Percentiles rank a stretch among this genome's conserved stretches.
phyloP scores from a whole-genome alignment of 2,888 invertebrate species.

The Leptinotarsa peninsularis region DNA sequence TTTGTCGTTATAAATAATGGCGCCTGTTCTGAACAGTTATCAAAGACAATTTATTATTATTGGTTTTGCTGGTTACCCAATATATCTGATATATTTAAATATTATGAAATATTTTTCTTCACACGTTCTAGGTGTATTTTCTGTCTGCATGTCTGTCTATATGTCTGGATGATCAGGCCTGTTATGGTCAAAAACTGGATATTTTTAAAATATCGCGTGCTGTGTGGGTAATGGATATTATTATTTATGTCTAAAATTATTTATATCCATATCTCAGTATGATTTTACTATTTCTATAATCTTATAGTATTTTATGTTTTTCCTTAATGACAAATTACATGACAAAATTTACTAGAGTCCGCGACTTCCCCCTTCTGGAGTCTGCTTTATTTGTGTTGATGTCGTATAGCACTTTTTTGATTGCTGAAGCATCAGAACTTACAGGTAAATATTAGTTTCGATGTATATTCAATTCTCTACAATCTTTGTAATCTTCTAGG shows the following conservation, averaged over 20 bases:
- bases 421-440: slow-evolving; percentile 95
- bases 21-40: too few relatives aligned
- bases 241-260: neutral
- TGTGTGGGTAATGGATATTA: too few relatives aligned
- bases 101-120: too few relatives aligned
- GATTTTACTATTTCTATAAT: neutral
- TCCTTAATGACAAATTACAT: slow-evolving; percentile 60
- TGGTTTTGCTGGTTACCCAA: too few relatives aligned
- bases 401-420: slow-evolving; percentile 97
- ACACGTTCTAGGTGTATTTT: too few relatives aligned
- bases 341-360: slow-evolving; percentile 94
- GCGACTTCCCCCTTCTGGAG: slow-evolving; percentile 95
- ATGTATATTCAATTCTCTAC: neutral
- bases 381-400: slow-evolving; percentile 96
- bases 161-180: too few relatives aligned
- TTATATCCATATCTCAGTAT: neutral
- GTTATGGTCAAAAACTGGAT: too few relatives aligned
- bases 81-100: too few relatives aligned
- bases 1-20: too few relatives aligned
- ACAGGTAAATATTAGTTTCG: slow-evolving; percentile 75
- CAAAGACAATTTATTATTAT: too few relatives aligned
- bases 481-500: slow-evolving; percentile 68
- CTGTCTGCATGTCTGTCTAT: too few relatives aligned
- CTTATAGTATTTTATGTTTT: slow-evolving; percentile 16
- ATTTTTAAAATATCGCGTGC: too few relatives aligned